A percentile compares a stretch with the other conserved stretches of the same genome.
These are phyloP conservation scores for Gorsachius goisagi DNA, from an alignment of 2,113 vertebrate genomes.

Conservation along the genomic window DNA sequence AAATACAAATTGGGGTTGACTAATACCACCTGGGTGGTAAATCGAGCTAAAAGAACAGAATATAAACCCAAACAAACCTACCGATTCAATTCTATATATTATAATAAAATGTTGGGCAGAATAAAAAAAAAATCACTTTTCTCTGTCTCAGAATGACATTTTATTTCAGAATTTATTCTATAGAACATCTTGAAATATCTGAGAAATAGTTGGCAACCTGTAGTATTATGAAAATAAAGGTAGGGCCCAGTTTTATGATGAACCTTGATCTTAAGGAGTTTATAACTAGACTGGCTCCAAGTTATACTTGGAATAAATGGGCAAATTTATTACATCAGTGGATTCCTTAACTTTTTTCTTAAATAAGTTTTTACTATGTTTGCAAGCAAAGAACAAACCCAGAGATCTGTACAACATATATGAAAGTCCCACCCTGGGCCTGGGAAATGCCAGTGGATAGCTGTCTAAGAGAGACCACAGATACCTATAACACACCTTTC, in stretches of 20 bases:
- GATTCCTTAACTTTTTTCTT: not conserved
- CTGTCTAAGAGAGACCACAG: not conserved
- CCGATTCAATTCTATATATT: not conserved
- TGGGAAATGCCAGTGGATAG: not conserved
- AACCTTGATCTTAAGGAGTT: too few species aligned
- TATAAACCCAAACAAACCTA: not conserved
- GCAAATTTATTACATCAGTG: too few species aligned
- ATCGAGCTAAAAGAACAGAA: not conserved
- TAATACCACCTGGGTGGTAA: not conserved
- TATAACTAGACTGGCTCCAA: too few species aligned
- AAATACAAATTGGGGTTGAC: not conserved
- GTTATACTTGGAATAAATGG: too few species aligned
- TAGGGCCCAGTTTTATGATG: too few species aligned
- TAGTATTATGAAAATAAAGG: too few species aligned
- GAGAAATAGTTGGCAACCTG: not conserved
- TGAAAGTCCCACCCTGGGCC: not conserved
- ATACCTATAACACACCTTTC: not conserved
- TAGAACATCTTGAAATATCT: not conserved
- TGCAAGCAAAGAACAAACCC: not conserved
- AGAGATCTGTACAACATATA: not conserved
- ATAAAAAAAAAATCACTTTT: not conserved
- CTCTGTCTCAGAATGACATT: not conserved
- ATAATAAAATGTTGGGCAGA: accelerated
- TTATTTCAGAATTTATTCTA: not conserved
- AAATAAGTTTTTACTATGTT: not conserved